Conservation (phyloP, 2,113 vertebrate genomes). For the Megaptera novaeangliae region DNA sequence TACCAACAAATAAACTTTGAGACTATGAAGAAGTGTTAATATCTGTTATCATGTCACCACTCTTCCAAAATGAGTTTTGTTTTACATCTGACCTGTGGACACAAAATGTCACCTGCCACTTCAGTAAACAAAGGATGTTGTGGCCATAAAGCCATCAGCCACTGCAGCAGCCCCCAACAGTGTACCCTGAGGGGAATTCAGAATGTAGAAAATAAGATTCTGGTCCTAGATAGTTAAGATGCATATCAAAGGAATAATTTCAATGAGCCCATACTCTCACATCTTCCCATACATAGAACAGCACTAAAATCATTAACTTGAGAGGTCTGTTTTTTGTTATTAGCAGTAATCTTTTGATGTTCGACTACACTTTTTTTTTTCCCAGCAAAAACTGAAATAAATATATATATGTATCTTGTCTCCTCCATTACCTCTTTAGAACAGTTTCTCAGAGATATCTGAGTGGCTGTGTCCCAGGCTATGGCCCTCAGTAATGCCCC, state of each 20-base stretch:
- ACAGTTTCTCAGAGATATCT: background rate
- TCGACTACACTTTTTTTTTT: background rate
- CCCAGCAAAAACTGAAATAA: background rate
- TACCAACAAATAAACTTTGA: slow-evolving; percentile 1
- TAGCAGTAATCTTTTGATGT: background rate
- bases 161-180: background rate
- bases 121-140: background rate
- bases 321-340: background rate
- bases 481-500: background rate
- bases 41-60: background rate
- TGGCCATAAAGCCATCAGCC: background rate
- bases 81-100: background rate
- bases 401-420: background rate
- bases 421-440: background rate
- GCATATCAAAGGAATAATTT: background rate
- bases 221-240: background rate
- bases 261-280: background rate
- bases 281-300: background rate
- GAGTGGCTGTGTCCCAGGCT: background rate
- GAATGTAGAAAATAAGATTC: background rate
- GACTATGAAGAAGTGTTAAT: background rate
- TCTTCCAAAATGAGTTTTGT: slow-evolving; percentile 38
- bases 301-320: background rate
- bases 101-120: background rate
- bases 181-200: background rate